Evolutionary conservation across 2,797 vertebrate species (phyloP).

Genomic region (Erpetoichthys calabaricus): DNA sequence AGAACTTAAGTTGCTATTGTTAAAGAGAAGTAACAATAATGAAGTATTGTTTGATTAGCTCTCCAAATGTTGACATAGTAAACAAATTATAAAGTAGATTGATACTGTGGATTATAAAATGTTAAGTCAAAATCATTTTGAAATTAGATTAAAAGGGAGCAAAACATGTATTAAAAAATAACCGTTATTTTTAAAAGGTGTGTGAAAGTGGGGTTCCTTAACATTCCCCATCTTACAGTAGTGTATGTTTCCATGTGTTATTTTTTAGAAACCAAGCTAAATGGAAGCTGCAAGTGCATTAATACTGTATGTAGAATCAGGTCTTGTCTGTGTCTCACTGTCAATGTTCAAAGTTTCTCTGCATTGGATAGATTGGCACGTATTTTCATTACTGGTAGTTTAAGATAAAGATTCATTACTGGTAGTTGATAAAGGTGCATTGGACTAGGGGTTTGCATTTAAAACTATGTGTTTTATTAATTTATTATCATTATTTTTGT

Average conservation of each 20-base stretch:
- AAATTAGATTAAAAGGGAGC: too few species aligned
- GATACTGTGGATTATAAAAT: too few species aligned
- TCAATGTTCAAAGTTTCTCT: not conserved
- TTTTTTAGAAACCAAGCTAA: not conserved
- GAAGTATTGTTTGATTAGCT: too few species aligned
- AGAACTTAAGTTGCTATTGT: too few species aligned
- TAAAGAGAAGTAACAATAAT: too few species aligned
- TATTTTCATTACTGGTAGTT: not conserved
- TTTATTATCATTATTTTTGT: not conserved
- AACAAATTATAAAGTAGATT: too few species aligned
- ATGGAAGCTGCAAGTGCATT: not conserved
- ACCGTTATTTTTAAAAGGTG: not conserved
- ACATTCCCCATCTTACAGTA: not conserved
- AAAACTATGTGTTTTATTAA: not conserved
- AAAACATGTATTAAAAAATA: not conserved
- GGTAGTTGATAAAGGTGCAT: not conserved
- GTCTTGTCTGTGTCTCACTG: too few species aligned
- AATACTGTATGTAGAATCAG: not conserved
- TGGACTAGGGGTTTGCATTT: not conserved
- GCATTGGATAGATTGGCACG: not conserved
- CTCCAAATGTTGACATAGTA: too few species aligned
- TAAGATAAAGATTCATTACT: too few species aligned
- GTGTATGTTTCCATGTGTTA: slow-evolving; percentile 1
- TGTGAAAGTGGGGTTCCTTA: not conserved
- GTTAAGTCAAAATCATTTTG: too few species aligned